Evolutionary conservation across 2,888 invertebrate genomes (phyloP), one percentile per base, ranked within the genome.

Genomic region (Anoplius nigerrimus): DNA sequence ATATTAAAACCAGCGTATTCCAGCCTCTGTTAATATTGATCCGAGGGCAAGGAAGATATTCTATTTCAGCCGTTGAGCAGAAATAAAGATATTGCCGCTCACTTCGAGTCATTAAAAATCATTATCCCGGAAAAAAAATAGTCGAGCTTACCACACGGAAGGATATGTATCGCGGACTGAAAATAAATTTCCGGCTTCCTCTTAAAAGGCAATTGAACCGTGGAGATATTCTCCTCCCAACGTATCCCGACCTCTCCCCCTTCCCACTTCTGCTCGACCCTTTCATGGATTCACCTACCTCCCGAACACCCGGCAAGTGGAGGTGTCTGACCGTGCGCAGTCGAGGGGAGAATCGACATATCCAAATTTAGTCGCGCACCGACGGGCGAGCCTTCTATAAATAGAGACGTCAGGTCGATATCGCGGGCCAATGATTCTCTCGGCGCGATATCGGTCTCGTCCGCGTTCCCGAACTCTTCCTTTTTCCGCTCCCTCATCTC

Each of bases 321-420:
- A 48, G 48, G 48, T 16, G 48, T 48, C 48, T 18, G 18, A 48
- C 48, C 16, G 18, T 2, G n/a, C 11, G 48, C 48, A 48, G 34
- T 21, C n/a, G 52, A 18, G 27, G 45, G 22, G 45, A 45, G 53
- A 61, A 59, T 61, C 46, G 58, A 55, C 61, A 58, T 24, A 51
- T 71, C 69, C 61, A 68, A 80, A 75, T 69, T 71, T 74, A 69
- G 52, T 56, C 48, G 34, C 46, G 22, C 27, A n/a, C 52, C 46
- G 27, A 15, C 34, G 34, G 56, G 51, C 62, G 52, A 62, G 46
- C 55, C 58, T 65, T 69, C 65, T 68, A 72, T 68, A 75, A 76
- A 79, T 77, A 74, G 72, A 79, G 72, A 73, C 71, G 72, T 81
- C 74, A 67, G 66, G 21, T 45, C 55, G 63, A 72, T 75, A 68